Evolutionary conservation across 2,797 vertebrate genomes (phyloP), one percentile per base, ranked within the genome.

Genomic region (Molossus alvarezi): DNA sequence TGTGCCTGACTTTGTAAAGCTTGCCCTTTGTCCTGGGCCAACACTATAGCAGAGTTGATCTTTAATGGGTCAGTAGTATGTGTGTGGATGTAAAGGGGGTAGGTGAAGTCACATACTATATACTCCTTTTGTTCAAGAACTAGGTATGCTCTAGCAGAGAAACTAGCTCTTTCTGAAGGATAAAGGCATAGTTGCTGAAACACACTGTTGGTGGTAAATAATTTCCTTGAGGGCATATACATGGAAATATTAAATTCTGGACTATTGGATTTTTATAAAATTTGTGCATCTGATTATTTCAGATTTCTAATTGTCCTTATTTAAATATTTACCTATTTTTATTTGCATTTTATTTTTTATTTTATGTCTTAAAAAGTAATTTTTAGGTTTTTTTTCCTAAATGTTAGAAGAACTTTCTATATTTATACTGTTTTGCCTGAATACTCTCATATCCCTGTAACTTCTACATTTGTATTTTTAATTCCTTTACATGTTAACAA

Each of bases 1-100:
- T 27, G 37, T 85, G 45, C 4, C 51, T 93, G 86, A 71, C 64
- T 75, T 75, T 85, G 33, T 75, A 81, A 94, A 92, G 37, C 71
- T 4, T 48, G 17, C 55, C 3, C n/a, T 58, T 6, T 60, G 18
- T 60, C 6, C 37, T 67, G 41, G n/a, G 80, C 57, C 20, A 73
- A 18, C 21, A 23, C 8, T 37, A 7, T 2, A 37, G 10, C 57
- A 48, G 48, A 83, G 13, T 5, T 87, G 8, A 87, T 90, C 57
- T 80, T 84, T 77, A 81, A 25, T 55, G 41, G 37, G 9, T 67
- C 62, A 90, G 23, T 69, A 67, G 27, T 10, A 13, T 76, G 15
- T 71, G 53, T 37, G 4, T 83, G 21, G 75, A 29, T 55, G 27
- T 71, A n/a, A 7, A 64, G 5, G 2, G 1, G 17, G 5, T 20